These are phyloP conservation scores for Doris montereyensis DNA, from an alignment of 2,888 invertebrate genomes.

Conservation along the genomic window DNA sequence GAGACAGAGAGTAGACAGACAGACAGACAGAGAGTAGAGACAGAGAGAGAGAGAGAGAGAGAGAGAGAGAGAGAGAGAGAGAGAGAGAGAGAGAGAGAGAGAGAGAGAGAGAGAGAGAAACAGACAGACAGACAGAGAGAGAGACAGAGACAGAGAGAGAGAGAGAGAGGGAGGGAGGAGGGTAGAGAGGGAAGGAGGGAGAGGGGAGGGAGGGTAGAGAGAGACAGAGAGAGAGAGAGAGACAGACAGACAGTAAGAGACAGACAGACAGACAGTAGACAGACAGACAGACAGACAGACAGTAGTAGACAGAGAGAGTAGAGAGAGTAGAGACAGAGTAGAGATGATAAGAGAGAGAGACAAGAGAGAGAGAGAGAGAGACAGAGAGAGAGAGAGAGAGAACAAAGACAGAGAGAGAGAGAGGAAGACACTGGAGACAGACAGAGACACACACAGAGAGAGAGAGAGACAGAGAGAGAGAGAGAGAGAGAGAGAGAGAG, in stretches of 20 bases:
- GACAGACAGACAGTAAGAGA: background rate
- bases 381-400: background rate
- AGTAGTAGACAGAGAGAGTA: background rate
- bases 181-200: background rate
- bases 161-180: background rate
- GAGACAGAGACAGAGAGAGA: slow-evolving; percentile 10
- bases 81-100: background rate
- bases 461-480: too few species aligned
- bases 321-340: slow-evolving; percentile 3
- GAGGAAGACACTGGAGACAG: too few species aligned
- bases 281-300: background rate
- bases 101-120: slow-evolving; percentile 15
- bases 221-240: background rate
- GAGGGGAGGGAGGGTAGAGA: background rate
- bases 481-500: too few species aligned
- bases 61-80: background rate
- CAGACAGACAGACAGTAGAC: background rate
- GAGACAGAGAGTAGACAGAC: background rate
- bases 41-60: background rate
- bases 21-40: background rate
- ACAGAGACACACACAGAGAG: too few species aligned
- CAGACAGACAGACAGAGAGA: background rate
- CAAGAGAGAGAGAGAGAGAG: slow-evolving; percentile 1
- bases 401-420: too few species aligned
- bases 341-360: slow-evolving; percentile 12